These are phyloP conservation scores for Drosophila kepulauana DNA, from an alignment of 1,140 invertebrate genomes.

Conservation along the genomic window DNA sequence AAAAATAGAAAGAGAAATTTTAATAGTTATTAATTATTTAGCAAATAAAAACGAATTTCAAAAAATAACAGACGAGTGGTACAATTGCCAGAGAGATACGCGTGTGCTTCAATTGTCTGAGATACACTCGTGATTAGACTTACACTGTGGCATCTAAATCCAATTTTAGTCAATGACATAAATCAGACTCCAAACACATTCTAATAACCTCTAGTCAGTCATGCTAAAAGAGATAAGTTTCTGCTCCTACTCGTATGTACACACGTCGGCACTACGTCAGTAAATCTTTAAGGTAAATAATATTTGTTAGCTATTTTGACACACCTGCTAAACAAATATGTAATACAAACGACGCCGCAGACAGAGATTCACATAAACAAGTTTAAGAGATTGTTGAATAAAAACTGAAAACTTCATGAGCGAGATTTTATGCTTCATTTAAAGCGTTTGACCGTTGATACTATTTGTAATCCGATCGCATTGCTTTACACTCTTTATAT, in stretches of 20 bases:
- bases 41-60: background rate
- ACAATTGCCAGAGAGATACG: background rate
- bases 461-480: background rate
- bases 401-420: background rate
- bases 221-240: slow-evolving; percentile 1
- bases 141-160: background rate
- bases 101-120: no score
- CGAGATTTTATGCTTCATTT: slow-evolving; percentile 1
- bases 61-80: background rate
- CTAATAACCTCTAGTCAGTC: background rate
- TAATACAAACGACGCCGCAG: slow-evolving; percentile 15
- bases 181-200: background rate
- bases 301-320: slow-evolving; percentile 20
- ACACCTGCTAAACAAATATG: slow-evolving; percentile 44
- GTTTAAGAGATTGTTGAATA: background rate
- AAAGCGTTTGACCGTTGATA: background rate
- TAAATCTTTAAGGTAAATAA: slow-evolving; percentile 13
- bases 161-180: background rate
- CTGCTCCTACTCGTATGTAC: background rate
- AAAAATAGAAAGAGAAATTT: slow-evolving; percentile 9
- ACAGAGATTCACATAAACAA: slow-evolving; percentile 4
- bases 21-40: slow-evolving; percentile 7
- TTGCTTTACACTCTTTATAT: background rate
- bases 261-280: background rate
- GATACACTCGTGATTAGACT: background rate